phyloP scores from a whole-genome alignment of 2,113 vertebrate species.

The Catagonus wagneri region DNA sequence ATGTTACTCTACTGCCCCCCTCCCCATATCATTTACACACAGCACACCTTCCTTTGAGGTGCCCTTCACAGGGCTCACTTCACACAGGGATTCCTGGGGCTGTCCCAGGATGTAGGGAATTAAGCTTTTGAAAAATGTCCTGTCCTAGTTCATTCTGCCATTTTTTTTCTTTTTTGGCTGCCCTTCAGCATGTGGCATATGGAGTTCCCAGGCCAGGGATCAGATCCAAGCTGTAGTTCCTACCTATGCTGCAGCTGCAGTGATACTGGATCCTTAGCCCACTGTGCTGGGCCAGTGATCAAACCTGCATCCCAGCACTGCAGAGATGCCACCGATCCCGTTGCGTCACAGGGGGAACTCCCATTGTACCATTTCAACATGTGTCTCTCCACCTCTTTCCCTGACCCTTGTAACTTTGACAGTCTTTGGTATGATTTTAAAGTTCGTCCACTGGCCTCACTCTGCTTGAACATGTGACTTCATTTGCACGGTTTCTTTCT shows the following conservation, averaged over 20 bases:
- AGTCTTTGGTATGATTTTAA: neutral
- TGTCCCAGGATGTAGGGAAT: neutral
- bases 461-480: neutral
- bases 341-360: too few species aligned
- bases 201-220: too few species aligned
- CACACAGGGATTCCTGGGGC: neutral
- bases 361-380: too few species aligned
- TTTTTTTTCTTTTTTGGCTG: neutral
- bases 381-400: neutral
- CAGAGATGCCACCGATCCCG: too few species aligned
- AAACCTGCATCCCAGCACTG: too few species aligned
- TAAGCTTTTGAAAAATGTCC: neutral
- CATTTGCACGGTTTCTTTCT: neutral
- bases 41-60: neutral
- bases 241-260: too few species aligned
- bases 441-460: neutral
- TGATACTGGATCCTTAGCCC: too few species aligned
- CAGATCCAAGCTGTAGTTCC: too few species aligned
- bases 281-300: too few species aligned
- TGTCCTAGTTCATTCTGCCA: neutral
- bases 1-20: neutral
- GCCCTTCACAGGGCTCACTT: too few species aligned
- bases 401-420: neutral
- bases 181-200: too few species aligned
- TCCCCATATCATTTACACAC: rapidly evolving